Base-by-base conservation (phyloP, 2,888 invertebrate species). In the Eulithis prunata region DNA sequence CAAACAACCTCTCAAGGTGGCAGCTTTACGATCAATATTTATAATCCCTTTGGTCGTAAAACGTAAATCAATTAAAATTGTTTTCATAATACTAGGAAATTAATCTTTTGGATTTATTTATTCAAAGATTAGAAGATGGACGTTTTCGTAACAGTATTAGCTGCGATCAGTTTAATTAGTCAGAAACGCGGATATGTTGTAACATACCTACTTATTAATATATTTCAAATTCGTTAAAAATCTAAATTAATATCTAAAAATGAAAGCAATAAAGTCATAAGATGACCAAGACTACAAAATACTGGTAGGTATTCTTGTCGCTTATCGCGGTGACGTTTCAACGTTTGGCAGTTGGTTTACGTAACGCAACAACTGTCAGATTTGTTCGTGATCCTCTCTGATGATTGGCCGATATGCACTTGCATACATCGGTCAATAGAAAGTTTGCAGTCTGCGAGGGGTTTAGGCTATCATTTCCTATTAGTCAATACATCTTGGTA, bases 1-100 rank as follows among this genome's bases (percentile, higher is more conserved):
- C 54, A 61, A 59, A 47, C 47, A 51, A 36, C 36, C 43, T 54
- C 41, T 38, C 57, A 68, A 68, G 61, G 57, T 68, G 51, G 45
- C 38, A 49, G 56, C 7, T 64, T 58, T 55, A 62, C 51, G 64
- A 64, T 64, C 52, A 61, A 61, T 68, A 51, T 61, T 38, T 64
- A 68, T 64, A 68, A 64, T 68, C 64, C 55, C 57, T 64, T 64
- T 14, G 41, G 60, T 57, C 64, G 64, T 72, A 71, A 72, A 74
- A 70, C 70, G 64, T 70, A 68, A 74, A 74, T 74, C 66, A 71
- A 71, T 71, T 71, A 70, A 68, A 66, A 60, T 71, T 65, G 38
- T 57, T 72, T 68, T 66, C 67, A 46, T 69, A 66, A 68, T 68
- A 64, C 64, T 45, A 61, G 67, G 61, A 68, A 61, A 57, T 61